Evolutionary conservation across 2,113 vertebrate species (phyloP).

Genomic region (Mesoclemmys tuberculata): DNA sequence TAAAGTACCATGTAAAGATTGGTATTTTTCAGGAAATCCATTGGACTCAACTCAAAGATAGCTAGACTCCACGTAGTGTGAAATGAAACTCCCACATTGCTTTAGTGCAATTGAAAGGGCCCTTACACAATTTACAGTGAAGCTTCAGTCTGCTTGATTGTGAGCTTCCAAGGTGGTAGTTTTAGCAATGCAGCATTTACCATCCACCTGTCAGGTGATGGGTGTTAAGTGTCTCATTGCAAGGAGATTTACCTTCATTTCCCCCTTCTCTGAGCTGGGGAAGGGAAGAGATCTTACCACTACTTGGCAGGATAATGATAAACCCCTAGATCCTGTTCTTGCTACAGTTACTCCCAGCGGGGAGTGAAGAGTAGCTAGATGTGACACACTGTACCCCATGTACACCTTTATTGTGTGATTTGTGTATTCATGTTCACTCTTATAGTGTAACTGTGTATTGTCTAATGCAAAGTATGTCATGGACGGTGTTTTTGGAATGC

Average conservation of each 20-base stretch:
- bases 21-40: not conserved
- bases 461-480: too few relatives aligned
- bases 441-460: too few relatives aligned
- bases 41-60: not conserved
- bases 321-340: not conserved
- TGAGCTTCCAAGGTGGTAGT: slow-evolving; percentile 1
- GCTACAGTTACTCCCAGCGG: not conserved
- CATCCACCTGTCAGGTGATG: not conserved
- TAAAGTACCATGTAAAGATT: not conserved
- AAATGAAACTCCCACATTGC: not conserved
- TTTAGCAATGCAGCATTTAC: slow-evolving; percentile 12
- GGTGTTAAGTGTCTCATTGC: not conserved
- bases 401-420: too few relatives aligned
- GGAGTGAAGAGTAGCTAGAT: too few relatives aligned
- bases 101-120: not conserved
- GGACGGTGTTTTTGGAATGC: too few relatives aligned
- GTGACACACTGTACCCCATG: too few relatives aligned
- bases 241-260: not conserved
- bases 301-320: not conserved
- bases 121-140: rapidly evolving
- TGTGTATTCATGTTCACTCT: too few relatives aligned
- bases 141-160: not conserved
- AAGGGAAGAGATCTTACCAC: not conserved
- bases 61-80: not conserved
- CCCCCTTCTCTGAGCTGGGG: not conserved